Evolutionary conservation across 2,888 invertebrate genomes (phyloP).

Genomic region (Aradus depressus): DNA sequence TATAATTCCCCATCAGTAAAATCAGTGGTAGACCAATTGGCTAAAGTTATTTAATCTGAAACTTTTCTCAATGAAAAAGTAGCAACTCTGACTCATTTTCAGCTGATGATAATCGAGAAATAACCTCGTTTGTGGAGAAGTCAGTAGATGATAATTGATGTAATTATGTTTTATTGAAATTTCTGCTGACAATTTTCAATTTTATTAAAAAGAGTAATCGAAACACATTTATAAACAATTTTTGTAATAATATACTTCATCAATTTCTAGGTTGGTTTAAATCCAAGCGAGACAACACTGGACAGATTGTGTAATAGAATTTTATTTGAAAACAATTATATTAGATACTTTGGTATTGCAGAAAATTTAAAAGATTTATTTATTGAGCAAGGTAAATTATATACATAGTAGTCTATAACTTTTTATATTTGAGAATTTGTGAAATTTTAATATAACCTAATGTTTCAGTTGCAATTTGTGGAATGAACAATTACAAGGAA

Average conservation of each 20-base stretch:
- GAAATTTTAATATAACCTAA: neutral
- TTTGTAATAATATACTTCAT: neutral
- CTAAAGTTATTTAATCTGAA: no score
- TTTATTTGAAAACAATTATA: conserved; percentile 1
- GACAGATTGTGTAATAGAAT: neutral
- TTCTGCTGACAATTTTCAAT: no score
- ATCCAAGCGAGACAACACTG: neutral
- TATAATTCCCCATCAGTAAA: no score
- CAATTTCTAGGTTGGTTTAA: neutral
- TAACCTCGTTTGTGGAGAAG: no score
- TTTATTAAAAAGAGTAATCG: no score
- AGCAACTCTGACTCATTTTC: no score
- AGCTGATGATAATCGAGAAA: no score
- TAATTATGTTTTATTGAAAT: no score
- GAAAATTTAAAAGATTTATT: neutral
- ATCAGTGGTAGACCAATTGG: no score
- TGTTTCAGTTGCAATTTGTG: conserved; percentile 24
- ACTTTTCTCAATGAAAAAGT: no score
- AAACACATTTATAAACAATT: no score
- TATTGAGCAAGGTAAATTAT: conserved; percentile 6
- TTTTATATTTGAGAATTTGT: neutral
- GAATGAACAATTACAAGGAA: conserved; percentile 20
- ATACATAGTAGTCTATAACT: neutral
- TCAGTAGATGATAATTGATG: no score
- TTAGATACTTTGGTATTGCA: conserved; percentile 1